Evolutionary conservation across 1,140 invertebrate genomes (phyloP).

Genomic region (Tetramorium simillimum): DNA sequence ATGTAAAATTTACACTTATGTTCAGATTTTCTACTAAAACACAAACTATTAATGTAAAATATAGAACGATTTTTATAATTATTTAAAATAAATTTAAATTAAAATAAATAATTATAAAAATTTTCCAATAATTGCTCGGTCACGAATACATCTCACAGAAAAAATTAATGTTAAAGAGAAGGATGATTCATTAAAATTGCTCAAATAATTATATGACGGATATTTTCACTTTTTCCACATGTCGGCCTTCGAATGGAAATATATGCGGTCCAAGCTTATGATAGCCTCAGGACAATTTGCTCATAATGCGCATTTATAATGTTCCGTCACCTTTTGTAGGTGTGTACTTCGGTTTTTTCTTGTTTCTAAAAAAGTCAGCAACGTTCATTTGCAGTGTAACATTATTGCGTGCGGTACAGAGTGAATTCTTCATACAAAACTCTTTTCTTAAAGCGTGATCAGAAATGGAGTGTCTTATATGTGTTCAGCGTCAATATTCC

Average conservation of each 20-base stretch:
- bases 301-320: slow-evolving; percentile 4
- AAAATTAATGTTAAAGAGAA: neutral
- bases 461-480: neutral
- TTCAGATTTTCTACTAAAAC: neutral
- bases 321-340: slow-evolving; percentile 13
- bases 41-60: neutral
- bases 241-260: slow-evolving; percentile 8
- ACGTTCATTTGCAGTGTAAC: neutral
- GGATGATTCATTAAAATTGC: neutral
- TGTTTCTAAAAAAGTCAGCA: neutral
- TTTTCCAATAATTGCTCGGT: neutral
- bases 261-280: neutral
- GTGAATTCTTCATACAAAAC: neutral
- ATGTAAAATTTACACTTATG: neutral
- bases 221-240: slow-evolving; percentile 22
- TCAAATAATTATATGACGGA: slow-evolving; percentile 31
- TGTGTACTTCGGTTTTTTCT: slow-evolving; percentile 11
- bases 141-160: neutral
- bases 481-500: neutral
- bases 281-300: slow-evolving; percentile 23
- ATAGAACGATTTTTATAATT: too few species aligned
- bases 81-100: neutral
- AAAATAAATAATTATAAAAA: neutral
- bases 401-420: neutral
- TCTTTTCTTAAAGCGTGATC: neutral